These are phyloP conservation scores for Chaetops frenatus DNA, from an alignment of 2,113 vertebrate genomes.

Conservation along the genomic window DNA sequence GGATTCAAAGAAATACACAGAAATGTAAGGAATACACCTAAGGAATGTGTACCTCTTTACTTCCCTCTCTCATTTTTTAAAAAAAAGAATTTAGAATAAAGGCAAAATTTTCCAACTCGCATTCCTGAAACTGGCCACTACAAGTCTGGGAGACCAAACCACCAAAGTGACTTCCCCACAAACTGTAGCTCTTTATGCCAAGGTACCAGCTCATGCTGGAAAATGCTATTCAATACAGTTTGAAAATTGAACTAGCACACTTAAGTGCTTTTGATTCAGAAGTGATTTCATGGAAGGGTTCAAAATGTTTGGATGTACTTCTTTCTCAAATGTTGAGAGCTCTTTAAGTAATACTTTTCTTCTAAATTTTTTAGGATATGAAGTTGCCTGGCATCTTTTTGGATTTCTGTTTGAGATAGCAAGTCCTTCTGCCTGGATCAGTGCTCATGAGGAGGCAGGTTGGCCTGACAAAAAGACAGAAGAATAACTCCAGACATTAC, in stretches of 20 bases:
- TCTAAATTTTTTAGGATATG: not conserved
- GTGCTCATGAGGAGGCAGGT: not conserved
- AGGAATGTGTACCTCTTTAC: not conserved
- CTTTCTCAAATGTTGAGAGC: not conserved
- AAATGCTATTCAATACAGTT: not conserved
- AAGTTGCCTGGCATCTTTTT: not conserved
- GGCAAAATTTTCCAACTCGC: not conserved
- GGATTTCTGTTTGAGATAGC: not conserved
- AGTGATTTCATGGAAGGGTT: not conserved
- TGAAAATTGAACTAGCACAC: not conserved
- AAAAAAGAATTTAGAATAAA: not conserved
- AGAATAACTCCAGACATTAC: not conserved
- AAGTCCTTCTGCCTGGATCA: not conserved
- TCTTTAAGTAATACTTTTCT: not conserved
- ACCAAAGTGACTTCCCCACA: not conserved
- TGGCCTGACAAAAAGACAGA: not conserved
- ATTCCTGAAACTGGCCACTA: not conserved
- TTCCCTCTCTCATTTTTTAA: not conserved
- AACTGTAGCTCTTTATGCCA: not conserved
- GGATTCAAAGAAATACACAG: not conserved
- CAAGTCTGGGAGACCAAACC: not conserved
- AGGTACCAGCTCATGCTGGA: not conserved
- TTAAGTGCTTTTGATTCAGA: not conserved
- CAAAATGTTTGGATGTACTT: not conserved
- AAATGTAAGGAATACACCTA: not conserved